Conservation (phyloP, 2,797 vertebrate species). For the Argyrosomus regius region DNA sequence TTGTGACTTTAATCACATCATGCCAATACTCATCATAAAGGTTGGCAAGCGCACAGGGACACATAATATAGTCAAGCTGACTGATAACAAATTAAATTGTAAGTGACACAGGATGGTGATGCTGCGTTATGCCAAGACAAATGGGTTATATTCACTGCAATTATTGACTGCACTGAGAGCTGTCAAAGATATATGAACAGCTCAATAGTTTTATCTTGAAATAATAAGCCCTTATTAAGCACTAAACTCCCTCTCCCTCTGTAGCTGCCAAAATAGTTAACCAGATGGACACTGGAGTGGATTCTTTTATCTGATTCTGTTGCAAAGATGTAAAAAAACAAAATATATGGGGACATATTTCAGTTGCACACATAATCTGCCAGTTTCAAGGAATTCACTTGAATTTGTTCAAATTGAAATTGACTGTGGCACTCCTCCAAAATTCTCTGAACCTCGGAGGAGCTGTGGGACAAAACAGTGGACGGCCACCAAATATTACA, state of each 20-base stretch:
- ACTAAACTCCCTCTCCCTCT: conserved; percentile 39
- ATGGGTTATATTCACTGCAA: conserved; percentile 66
- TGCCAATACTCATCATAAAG: conserved; percentile 46
- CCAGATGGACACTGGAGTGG: conserved; percentile 50
- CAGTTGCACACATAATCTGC: conserved; percentile 26
- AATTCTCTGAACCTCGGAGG: conserved; percentile 51
- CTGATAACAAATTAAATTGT: conserved; percentile 69
- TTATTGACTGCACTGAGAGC: conserved; percentile 69
- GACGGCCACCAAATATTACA: conserved; percentile 59
- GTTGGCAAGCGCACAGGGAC: conserved; percentile 43
- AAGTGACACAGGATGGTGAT: conserved; percentile 61
- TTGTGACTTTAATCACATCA: conserved; percentile 55
- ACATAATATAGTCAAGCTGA: conserved; percentile 49
- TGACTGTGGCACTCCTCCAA: conserved; percentile 68
- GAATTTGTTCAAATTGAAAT: conserved; percentile 46
- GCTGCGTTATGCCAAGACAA: conserved; percentile 64
- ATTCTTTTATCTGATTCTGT: conserved; percentile 47
- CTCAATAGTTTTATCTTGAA: conserved; percentile 53
- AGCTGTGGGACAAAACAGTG: conserved; percentile 55
- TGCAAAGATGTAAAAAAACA: conserved; percentile 35
- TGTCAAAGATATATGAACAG: conserved; percentile 62
- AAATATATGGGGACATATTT: conserved; percentile 44
- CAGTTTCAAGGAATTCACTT: conserved; percentile 43
- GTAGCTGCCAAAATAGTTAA: conserved; percentile 53
- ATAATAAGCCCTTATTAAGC: conserved; percentile 64